Evolutionary conservation across 2,888 invertebrate genomes (phyloP), one percentile per base, ranked within the genome.

Genomic region (Argynnis bischoffii): DNA sequence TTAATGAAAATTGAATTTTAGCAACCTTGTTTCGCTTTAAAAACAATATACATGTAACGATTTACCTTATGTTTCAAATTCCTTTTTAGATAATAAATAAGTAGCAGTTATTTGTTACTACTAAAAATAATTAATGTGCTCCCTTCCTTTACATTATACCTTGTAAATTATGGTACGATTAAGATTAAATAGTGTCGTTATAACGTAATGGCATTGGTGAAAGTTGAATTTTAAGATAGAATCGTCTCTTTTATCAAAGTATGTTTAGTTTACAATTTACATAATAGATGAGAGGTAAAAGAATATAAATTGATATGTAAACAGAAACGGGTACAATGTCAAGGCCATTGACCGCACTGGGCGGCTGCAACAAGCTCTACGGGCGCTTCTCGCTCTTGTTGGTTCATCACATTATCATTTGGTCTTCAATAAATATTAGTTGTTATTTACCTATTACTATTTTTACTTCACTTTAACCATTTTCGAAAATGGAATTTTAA

Each of bases 301-400:
- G 63, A 66, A 66, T 81, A 80, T 14, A 78, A 85, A 83, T 81
- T 81, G 80, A 77, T 69, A 78, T 81, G 79, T 81, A 79, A 83
- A 82, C 79, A 81, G 72, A 81, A 85, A 84, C 83, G 80, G 77
- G 84, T 84, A 82, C 89, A 89, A 84, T 89, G 89, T 90, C 89
- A 89, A 87, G 86, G 89, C 85, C 80, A 85, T 79, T 89, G 89
- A 89, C 89, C 89, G 85, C 83, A 35, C 70, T 69, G 71, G 64
- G 46, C 65, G 61, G 65, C 61, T 68, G 65, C 69, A 68, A 55
- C 70, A 60, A 65, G 66, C 70, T 66, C 55, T 54, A 65, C 69
- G 47, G 54, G 66, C 53, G 48, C 54, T 60, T 68, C 66, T 51
- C 66, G 54, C 47, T 16, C 56, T 57, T 65, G 59, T 68, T 55